Conservation (phyloP, 2,113 vertebrate genomes). For the Anolis carolinensis region DNA sequence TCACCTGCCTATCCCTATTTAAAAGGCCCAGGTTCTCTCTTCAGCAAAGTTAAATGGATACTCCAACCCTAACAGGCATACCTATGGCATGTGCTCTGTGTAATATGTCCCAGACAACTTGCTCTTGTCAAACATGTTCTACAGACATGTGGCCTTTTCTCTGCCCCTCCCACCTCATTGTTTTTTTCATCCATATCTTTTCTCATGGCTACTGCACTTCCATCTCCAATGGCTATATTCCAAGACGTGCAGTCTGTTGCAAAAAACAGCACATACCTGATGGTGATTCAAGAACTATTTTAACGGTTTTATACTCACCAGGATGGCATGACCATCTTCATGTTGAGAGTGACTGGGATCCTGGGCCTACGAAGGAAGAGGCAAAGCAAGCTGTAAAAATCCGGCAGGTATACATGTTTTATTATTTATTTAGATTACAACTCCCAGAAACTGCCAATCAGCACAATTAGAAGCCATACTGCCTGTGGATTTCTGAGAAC, state of each 20-base stretch:
- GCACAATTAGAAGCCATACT: no score
- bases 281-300: background rate
- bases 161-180: background rate
- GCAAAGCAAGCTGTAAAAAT: background rate
- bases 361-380: constrained; percentile 77
- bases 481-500: no score
- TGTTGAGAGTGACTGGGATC: constrained; percentile 95
- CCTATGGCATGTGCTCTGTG: background rate
- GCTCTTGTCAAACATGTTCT: background rate
- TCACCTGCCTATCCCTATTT: background rate
- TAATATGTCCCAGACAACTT: background rate
- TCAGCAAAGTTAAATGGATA: background rate
- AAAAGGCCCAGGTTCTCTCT: background rate
- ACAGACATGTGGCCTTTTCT: background rate
- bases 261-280: background rate
- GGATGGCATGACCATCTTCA: constrained; percentile 92
- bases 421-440: no score
- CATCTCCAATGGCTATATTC: background rate
- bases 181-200: background rate
- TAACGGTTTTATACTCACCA: constrained; percentile 82
- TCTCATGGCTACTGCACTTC: no score
- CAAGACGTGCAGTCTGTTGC: background rate
- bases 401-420: no score
- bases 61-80: background rate
- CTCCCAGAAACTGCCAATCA: no score